Evolutionary conservation across 2,113 vertebrate species (phyloP), one percentile per base, ranked within the genome.

Genomic region (Albula glossodonta): DNA sequence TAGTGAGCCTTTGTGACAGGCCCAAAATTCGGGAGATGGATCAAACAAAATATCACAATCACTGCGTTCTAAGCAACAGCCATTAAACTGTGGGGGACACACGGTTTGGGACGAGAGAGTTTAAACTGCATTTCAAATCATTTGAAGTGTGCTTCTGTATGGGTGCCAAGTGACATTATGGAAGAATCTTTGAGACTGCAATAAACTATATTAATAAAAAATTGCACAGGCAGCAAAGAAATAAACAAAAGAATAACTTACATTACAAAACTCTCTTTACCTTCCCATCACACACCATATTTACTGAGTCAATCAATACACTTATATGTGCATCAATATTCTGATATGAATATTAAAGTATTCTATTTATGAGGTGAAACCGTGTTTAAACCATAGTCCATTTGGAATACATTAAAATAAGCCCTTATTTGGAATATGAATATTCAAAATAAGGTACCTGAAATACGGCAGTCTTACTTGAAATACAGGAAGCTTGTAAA

Each of bases 11-110:
- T 25, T 51, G 51, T 83, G 51, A 48, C 78, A 56, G 48, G 19
- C 49, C 17, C 84, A 85, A 78, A 52, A 84, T 78, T 78, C 90
- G 84, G 86, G 87, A 88, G 92, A 89, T 86, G 52, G 82, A 87
- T 57, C 84, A 81, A 87, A 87, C 83, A 89, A 91, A 85, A 89
- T 89, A 89, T 87, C 56, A 86, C n/a, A 53, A 81, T 0, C n/a
- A 5, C 22, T 22, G 12, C 5, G 17, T 25, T 80, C 86, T 83
- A 88, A 84, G 84, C 60, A 83, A 91, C 87, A 82, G 50, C 51
- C 66, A 66, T 63, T n/a, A 15, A 86, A 83, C 49, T 86, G 48
- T 25, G 78, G 52, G 31, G 83, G 78, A 85, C 50, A 87, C 48
- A 89, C 80, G 5, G 52, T 15, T 41, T 41, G 17, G 13, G 17